phyloP scores from a whole-genome alignment of 2,797 vertebrate species.

The Chromobotia macracanthus region DNA sequence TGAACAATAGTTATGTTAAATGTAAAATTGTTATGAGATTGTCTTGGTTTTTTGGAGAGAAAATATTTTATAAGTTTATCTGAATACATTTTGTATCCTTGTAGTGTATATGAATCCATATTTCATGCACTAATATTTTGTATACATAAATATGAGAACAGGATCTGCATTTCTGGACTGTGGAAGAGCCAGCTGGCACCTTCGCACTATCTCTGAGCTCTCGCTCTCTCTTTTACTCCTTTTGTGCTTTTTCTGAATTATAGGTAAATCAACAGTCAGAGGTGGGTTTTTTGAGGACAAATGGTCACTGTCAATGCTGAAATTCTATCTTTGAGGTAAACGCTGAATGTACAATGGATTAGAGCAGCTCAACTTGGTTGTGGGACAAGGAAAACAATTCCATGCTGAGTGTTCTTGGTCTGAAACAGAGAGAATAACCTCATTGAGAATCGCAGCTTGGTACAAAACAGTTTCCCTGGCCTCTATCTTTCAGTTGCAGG shows the following conservation, averaged over 20 bases:
- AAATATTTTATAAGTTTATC: neutral
- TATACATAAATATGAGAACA: neutral
- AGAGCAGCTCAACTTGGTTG: constrained; percentile 18
- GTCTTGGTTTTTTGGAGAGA: neutral
- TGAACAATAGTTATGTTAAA: too few relatives aligned
- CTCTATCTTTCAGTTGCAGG: constrained; percentile 35
- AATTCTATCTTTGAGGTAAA: constrained; percentile 30
- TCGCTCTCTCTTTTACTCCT: constrained; percentile 5
- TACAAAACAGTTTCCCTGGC: constrained; percentile 32
- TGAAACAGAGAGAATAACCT: constrained; percentile 36
- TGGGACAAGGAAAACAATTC: constrained; percentile 19
- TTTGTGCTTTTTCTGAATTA: constrained; percentile 13
- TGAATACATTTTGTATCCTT: neutral
- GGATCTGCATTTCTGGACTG: constrained; percentile 22
- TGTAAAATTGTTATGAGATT: too few relatives aligned
- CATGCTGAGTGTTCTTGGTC: constrained; percentile 23
- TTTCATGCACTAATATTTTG: neutral
- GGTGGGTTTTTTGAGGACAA: neutral
- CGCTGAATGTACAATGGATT: constrained; percentile 15
- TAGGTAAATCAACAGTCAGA: constrained; percentile 25
- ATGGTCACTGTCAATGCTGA: constrained; percentile 37
- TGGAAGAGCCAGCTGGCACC: constrained; percentile 44
- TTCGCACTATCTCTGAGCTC: constrained; percentile 18
- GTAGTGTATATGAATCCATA: neutral
- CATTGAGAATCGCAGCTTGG: constrained; percentile 29